A percentile compares a stretch with the other conserved stretches of the same genome.
phyloP scores from a whole-genome alignment of 2,797 vertebrate genomes.

The Hyperoplus lanceolatus region DNA sequence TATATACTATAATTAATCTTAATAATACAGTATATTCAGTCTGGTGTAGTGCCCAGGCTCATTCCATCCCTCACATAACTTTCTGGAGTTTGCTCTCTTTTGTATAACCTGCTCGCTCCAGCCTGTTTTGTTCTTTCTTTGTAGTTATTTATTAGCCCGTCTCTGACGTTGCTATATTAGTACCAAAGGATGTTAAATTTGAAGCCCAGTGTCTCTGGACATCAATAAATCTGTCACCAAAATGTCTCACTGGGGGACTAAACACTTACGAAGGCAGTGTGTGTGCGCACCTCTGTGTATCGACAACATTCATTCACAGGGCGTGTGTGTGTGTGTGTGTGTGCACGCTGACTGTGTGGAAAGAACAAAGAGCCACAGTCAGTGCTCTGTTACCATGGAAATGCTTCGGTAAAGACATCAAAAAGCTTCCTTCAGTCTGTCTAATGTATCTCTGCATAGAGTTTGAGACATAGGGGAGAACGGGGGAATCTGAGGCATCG shows the following conservation, averaged over 20 bases:
- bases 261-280: slow-evolving; percentile 29
- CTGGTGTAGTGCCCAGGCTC: neutral
- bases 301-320: slow-evolving; percentile 38
- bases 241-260: slow-evolving; percentile 10
- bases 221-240: slow-evolving; percentile 37
- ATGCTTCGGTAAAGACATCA: slow-evolving; percentile 55
- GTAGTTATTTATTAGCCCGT: slow-evolving; percentile 8
- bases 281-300: slow-evolving; percentile 16
- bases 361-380: slow-evolving; percentile 59
- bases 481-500: too few relatives aligned
- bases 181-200: slow-evolving; percentile 30
- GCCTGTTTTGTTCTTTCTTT: neutral
- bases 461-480: slow-evolving; percentile 7
- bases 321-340: slow-evolving; percentile 22
- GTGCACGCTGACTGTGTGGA: slow-evolving; percentile 25
- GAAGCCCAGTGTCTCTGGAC: slow-evolving; percentile 31
- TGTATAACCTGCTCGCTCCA: neutral
- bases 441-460: slow-evolving; percentile 25
- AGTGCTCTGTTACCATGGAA: slow-evolving; percentile 60
- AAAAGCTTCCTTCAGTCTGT: slow-evolving; percentile 41
- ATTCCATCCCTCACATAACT: slow-evolving; percentile 37
- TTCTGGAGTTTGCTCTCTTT: slow-evolving; percentile 6
- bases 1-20: neutral
- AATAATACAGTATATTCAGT: neutral
- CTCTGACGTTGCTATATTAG: slow-evolving; percentile 32